A percentile compares a stretch with the other conserved stretches of the same genome.
These are phyloP conservation scores for Orussus abietinus DNA, from an alignment of 1,140 invertebrate genomes.

Conservation along the genomic window DNA sequence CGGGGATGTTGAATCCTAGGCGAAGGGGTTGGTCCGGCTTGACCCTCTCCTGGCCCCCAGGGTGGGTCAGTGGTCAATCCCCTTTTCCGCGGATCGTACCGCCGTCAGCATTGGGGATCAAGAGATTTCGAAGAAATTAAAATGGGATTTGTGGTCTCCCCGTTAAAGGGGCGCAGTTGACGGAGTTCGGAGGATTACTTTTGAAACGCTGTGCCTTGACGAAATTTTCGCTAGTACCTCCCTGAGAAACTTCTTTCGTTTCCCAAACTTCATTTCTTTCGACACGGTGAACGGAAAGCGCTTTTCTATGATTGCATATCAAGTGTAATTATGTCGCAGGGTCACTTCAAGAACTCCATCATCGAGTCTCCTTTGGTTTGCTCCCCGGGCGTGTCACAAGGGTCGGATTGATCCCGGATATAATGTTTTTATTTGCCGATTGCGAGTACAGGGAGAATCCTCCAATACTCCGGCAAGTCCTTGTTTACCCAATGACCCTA, in stretches of 20 bases:
- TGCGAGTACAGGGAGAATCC: conserved; percentile 18
- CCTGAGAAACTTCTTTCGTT: too few species aligned
- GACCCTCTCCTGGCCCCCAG: conserved; percentile 1
- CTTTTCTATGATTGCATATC: too few species aligned
- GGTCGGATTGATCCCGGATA: conserved; percentile 28
- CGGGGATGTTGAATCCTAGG: neutral
- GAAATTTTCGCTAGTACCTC: too few species aligned
- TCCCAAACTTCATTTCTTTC: too few species aligned
- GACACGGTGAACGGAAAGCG: too few species aligned
- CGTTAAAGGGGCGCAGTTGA: too few species aligned
- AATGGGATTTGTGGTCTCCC: conserved; percentile 24
- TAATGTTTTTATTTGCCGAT: conserved; percentile 36
- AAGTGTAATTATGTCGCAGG: too few species aligned
- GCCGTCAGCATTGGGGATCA: conserved; percentile 22
- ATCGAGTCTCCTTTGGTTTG: neutral
- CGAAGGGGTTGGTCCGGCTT: too few species aligned
- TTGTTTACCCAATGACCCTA: conserved; percentile 30
- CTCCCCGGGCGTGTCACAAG: neutral
- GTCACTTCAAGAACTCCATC: too few species aligned
- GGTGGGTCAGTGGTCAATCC: conserved; percentile 21
- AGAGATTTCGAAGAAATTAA: conserved; percentile 20
- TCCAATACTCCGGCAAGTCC: conserved; percentile 33
- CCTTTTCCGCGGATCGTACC: conserved; percentile 13
- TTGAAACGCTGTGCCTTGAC: too few species aligned
- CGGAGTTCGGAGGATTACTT: too few species aligned